These are phyloP conservation scores for Parnassius mnemosyne DNA, from an alignment of 2,888 invertebrate species.

Conservation along the genomic window DNA sequence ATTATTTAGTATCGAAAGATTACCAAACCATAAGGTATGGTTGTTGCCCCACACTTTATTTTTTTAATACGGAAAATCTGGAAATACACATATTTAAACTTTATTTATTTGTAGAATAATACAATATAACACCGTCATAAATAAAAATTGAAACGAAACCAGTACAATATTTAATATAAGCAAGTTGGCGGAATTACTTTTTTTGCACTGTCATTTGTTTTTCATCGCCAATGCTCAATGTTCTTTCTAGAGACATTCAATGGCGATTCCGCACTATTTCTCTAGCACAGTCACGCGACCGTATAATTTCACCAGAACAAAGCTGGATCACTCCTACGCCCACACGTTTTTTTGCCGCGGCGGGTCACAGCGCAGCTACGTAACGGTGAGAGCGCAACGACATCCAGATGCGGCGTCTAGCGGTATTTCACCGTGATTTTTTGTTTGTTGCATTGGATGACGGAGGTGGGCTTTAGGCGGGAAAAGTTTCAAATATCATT, in stretches of 20 bases:
- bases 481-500: conserved; percentile 20
- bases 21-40: too few species aligned
- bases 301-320: conserved; percentile 55
- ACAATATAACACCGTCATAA: too few species aligned
- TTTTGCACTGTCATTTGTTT: too few species aligned
- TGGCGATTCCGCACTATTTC: conserved; percentile 50
- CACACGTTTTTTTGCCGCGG: conserved; percentile 54
- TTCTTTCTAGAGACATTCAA: conserved; percentile 33
- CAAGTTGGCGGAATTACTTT: too few species aligned
- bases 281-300: conserved; percentile 50
- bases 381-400: conserved; percentile 73
- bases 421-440: conserved; percentile 68
- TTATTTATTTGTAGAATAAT: too few species aligned
- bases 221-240: conserved; percentile 9
- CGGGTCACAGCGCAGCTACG: conserved; percentile 50
- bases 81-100: too few species aligned
- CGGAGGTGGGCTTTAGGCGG: conserved; percentile 21
- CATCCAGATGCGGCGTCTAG: conserved; percentile 73
- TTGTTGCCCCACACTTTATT: too few species aligned
- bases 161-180: too few species aligned
- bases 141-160: too few species aligned
- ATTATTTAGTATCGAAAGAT: too few species aligned
- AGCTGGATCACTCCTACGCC: conserved; percentile 58
- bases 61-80: too few species aligned
- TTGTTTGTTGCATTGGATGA: conserved; percentile 39